Evolutionary conservation across 2,888 invertebrate species (phyloP), one percentile per base, ranked within the genome.

Genomic region (Ecliptopera silaceata): DNA sequence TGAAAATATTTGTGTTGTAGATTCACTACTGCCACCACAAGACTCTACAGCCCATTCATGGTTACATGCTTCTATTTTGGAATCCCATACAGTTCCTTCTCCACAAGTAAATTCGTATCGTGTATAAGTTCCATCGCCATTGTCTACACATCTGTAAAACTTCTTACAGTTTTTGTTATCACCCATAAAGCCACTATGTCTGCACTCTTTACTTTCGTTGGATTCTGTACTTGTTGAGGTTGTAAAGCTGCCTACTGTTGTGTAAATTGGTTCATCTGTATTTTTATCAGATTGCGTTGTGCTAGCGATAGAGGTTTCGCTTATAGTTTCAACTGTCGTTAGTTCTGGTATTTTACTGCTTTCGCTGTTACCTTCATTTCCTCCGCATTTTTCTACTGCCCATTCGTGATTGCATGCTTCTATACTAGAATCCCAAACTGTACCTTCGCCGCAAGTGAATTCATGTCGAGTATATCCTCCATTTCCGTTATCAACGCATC

Each of bases 1-100:
- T 51, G 56, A 46, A 31, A 57, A 29, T 32, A 39, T 47, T 13
- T 13, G 26, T 29, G 56, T 55, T 46, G 45, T 38, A 26, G 50
- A 39, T 26, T 52, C 43, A 42, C 45, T 56, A 29, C 11, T 41
- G 17, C 48, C 41, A 15, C 71, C 76, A 67, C 91, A 91, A 3
- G 82, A 79, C 51, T 86, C 81, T 46, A 92, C 92, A 20, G 91
- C 88, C 81, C 91, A 92, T 36, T 92, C 91, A 74, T 96, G 93
- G 79, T 96, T 95, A 75, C 96, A 96, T 45, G 94, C 92, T 74
- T 93, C 88, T 56, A 93, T 83, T 48, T 91, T 84, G 55, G 93
- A 92, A 82, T 96, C 95, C 96, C 96, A 96, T 29, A 95, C 94
- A 4, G 96, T 96, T 46, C 95, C 96, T 51, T 94, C 92, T 2